phyloP scores from a whole-genome alignment of 2,888 invertebrate species.

The Drosophila lutescens region DNA sequence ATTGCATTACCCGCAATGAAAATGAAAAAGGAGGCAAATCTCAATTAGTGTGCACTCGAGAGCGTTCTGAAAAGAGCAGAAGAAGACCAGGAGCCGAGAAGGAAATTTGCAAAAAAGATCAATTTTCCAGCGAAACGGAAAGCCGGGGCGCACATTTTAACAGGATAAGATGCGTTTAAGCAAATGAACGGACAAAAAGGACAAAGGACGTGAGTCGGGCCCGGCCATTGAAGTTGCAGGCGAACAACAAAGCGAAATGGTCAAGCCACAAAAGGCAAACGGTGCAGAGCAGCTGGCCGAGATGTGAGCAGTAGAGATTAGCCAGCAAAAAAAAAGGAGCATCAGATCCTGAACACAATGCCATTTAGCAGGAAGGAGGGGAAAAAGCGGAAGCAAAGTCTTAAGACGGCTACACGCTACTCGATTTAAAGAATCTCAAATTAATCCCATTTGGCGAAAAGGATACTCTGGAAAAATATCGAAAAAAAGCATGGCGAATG shows the following conservation, averaged over 20 bases:
- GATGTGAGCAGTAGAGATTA: slow-evolving; percentile 53
- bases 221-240: slow-evolving; percentile 62
- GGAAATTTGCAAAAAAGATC: slow-evolving; percentile 67
- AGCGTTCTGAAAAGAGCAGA: slow-evolving; percentile 29
- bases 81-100: slow-evolving; percentile 34
- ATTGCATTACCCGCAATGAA: slow-evolving; percentile 25
- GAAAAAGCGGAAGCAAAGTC: slow-evolving; percentile 53
- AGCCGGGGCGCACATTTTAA: slow-evolving; percentile 63
- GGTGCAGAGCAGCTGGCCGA: slow-evolving; percentile 55
- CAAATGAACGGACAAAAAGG: slow-evolving; percentile 66
- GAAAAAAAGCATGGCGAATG: slow-evolving; percentile 48
- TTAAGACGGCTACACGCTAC: slow-evolving; percentile 37
- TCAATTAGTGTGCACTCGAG: slow-evolving; percentile 60
- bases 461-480: slow-evolving; percentile 11
- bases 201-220: slow-evolving; percentile 61
- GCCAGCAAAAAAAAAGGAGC: slow-evolving; percentile 21
- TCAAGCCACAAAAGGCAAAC: slow-evolving; percentile 78
- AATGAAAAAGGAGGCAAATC: slow-evolving; percentile 45
- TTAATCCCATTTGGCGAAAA: slow-evolving; percentile 57
- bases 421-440: slow-evolving; percentile 22
- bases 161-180: slow-evolving; percentile 76
- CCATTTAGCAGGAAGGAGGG: slow-evolving; percentile 6
- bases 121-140: slow-evolving; percentile 65
- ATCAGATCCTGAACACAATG: slow-evolving; percentile 16
- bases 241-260: slow-evolving; percentile 57